Conservation (phyloP, 2,888 invertebrate genomes). For the Limnephilus lunatus region DNA sequence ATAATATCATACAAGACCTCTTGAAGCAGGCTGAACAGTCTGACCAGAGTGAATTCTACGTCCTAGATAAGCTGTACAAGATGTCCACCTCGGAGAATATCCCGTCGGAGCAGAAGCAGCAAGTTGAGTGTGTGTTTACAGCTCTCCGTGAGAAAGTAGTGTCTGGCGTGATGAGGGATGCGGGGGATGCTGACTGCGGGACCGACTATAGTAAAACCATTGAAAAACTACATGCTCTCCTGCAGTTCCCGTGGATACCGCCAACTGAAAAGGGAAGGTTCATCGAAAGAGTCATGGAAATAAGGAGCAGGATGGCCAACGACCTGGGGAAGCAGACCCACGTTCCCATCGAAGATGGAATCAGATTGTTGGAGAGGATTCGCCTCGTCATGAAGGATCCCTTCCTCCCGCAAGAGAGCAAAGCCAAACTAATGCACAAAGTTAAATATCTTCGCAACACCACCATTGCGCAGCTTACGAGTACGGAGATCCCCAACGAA, state of each 20-base stretch:
- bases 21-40: conserved; percentile 38
- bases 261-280: conserved; percentile 52
- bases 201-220: conserved; percentile 45
- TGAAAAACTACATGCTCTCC: conserved; percentile 49
- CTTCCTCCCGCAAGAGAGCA: conserved; percentile 48
- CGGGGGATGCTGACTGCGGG: not conserved
- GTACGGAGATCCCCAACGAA: conserved; percentile 19
- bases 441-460: conserved; percentile 54
- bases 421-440: conserved; percentile 52
- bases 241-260: conserved; percentile 47
- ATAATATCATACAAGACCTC: conserved; percentile 57
- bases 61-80: conserved; percentile 55
- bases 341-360: conserved; percentile 51
- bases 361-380: conserved; percentile 51
- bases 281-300: conserved; percentile 49
- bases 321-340: conserved; percentile 50
- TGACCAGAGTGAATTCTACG: conserved; percentile 44
- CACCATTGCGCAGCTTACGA: conserved; percentile 37
- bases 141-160: conserved; percentile 58
- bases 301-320: conserved; percentile 50
- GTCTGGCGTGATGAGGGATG: conserved; percentile 42
- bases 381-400: conserved; percentile 54
- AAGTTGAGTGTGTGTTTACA: conserved; percentile 52
- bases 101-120: conserved; percentile 51
- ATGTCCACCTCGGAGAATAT: conserved; percentile 42